phyloP scores from a whole-genome alignment of 2,888 invertebrate species.

The Polyommatus icarus region DNA sequence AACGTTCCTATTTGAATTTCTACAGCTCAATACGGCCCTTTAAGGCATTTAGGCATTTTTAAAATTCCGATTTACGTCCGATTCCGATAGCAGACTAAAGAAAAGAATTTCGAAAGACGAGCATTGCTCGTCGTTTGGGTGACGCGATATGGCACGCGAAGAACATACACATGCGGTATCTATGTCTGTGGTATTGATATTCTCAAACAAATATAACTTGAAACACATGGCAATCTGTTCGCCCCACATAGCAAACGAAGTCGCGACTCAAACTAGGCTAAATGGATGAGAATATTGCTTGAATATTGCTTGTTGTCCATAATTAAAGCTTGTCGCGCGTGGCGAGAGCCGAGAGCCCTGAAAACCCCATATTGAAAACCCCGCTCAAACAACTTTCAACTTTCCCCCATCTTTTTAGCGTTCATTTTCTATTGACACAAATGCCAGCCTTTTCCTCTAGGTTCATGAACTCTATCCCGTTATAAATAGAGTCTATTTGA shows the following conservation, averaged over 20 bases:
- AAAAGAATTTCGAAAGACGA: no score
- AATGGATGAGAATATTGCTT: conserved; percentile 2
- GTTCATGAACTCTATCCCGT: background rate
- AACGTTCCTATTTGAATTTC: no score
- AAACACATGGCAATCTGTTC: background rate
- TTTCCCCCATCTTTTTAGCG: background rate
- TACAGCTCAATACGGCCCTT: no score
- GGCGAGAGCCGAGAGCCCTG: conserved; percentile 1
- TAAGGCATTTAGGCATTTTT: no score
- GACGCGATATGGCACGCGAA: no score
- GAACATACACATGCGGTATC: no score
- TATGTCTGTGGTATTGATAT: no score
- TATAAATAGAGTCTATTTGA: background rate
- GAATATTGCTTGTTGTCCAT: background rate
- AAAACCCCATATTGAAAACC: background rate
- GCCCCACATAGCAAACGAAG: background rate
- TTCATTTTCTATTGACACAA: background rate
- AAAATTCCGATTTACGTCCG: no score
- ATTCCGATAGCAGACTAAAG: no score
- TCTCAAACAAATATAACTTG: no score
- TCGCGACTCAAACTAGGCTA: background rate
- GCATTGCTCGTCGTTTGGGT: no score
- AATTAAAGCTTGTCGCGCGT: conserved; percentile 13
- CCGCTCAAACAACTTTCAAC: background rate
- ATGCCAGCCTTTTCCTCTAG: background rate